Percentiles rank a stretch among this genome's conserved stretches.
Evolutionary conservation across 2,113 vertebrate species (phyloP).

Genomic region (Vireo altiloquus): DNA sequence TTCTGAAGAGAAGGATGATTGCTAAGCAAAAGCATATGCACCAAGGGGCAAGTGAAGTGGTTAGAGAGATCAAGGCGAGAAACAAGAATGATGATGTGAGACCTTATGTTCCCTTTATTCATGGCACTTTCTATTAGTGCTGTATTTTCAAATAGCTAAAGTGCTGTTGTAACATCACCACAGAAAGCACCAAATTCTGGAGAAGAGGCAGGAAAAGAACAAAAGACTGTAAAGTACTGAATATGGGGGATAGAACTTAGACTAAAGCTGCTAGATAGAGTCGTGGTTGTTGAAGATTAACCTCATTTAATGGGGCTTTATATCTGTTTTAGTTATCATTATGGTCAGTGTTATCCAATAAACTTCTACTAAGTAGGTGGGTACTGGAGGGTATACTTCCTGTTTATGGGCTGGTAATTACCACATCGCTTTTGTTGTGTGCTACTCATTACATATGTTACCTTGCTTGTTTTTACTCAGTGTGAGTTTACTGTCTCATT

Average conservation of each 20-base stretch:
- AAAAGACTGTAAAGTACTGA: slow-evolving; percentile 15
- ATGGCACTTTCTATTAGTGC: neutral
- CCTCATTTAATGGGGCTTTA: neutral
- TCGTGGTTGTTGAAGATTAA: neutral
- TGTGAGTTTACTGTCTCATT: too few species aligned
- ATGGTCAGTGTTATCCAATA: slow-evolving; percentile 13
- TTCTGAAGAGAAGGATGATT: neutral
- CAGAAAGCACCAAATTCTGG: neutral
- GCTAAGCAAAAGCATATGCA: neutral
- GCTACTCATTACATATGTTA: too few species aligned
- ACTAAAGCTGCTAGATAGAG: neutral
- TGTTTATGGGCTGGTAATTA: slow-evolving; percentile 21
- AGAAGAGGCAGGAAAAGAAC: neutral
- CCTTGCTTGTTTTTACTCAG: too few species aligned
- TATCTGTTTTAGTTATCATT: slow-evolving; percentile 10
- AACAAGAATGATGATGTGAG: slow-evolving; percentile 1
- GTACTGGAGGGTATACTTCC: neutral
- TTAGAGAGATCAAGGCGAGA: slow-evolving; percentile 30
- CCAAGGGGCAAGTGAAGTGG: neutral
- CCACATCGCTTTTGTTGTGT: neutral
- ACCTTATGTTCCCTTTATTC: slow-evolving; percentile 20
- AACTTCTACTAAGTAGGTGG: slow-evolving; percentile 16
- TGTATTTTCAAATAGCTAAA: slow-evolving; percentile 14
- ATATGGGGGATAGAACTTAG: neutral
- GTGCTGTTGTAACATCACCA: neutral